A percentile compares a stretch with the other conserved stretches of the same genome.
These are phyloP conservation scores for Megamerina dolium DNA, from an alignment of 2,888 invertebrate species.

Conservation along the genomic window DNA sequence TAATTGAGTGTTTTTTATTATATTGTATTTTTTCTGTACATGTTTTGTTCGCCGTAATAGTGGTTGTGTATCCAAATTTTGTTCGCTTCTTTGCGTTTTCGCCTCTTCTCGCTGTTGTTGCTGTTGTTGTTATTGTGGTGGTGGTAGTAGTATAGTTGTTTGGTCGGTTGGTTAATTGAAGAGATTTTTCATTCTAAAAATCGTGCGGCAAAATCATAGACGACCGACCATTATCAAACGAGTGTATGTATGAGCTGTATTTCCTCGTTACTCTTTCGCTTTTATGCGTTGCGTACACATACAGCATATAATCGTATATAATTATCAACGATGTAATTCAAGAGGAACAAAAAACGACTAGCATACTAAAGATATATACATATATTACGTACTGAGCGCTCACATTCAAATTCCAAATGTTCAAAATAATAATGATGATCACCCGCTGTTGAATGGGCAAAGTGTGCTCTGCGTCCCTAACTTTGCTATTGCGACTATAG, in stretches of 20 bases:
- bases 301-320: no score
- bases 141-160: constrained; percentile 16
- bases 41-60: background rate
- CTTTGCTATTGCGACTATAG: no score
- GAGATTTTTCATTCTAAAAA: constrained; percentile 37
- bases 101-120: constrained; percentile 4
- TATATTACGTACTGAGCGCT: no score
- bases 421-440: constrained; percentile 9
- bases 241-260: no score
- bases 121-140: constrained; percentile 13
- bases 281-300: no score
- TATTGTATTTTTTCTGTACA: no score
- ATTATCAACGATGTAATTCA: constrained; percentile 3
- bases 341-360: no score
- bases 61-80: background rate
- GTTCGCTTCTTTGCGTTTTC: background rate
- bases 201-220: constrained; percentile 11
- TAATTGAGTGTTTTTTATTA: no score
- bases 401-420: no score
- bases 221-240: constrained; percentile 11
- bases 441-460: constrained; percentile 20
- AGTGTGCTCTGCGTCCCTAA: constrained; percentile 7
- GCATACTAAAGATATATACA: no score
- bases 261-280: no score
- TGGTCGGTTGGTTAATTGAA: constrained; percentile 27